Conservation (phyloP, 2,888 invertebrate genomes). For the Seira sanloemensis region DNA sequence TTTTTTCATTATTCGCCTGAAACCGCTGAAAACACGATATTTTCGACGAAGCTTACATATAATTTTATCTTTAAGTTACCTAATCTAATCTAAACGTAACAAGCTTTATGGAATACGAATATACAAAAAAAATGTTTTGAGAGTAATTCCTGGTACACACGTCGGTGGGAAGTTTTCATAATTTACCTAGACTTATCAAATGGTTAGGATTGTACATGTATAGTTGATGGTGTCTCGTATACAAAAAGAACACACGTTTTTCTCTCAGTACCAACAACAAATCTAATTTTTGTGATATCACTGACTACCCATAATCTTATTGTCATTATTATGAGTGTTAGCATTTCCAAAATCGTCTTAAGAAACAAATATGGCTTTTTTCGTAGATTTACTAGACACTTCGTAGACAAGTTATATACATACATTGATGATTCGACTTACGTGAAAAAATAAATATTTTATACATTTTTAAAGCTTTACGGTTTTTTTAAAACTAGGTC, state of each 20-base stretch:
- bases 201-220: background rate
- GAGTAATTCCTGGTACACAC: background rate
- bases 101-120: background rate
- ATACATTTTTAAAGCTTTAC: background rate
- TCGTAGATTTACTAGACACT: too few species aligned
- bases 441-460: background rate
- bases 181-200: background rate
- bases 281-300: slow-evolving; percentile 74
- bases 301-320: slow-evolving; percentile 65
- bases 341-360: background rate
- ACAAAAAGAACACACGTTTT: slow-evolving; percentile 1
- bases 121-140: too few species aligned
- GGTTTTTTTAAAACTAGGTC: background rate
- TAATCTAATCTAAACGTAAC: background rate
- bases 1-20: background rate
- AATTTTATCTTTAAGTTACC: background rate
- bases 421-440: background rate
- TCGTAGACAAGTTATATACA: background rate
- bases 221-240: background rate
- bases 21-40: background rate
- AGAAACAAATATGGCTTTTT: background rate
- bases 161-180: background rate
- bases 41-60: background rate
- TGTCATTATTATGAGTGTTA: slow-evolving; percentile 22
- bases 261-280: slow-evolving; percentile 61